Evolutionary conservation across 2,888 invertebrate genomes (phyloP).

Genomic region (Theristus sp.): DNA sequence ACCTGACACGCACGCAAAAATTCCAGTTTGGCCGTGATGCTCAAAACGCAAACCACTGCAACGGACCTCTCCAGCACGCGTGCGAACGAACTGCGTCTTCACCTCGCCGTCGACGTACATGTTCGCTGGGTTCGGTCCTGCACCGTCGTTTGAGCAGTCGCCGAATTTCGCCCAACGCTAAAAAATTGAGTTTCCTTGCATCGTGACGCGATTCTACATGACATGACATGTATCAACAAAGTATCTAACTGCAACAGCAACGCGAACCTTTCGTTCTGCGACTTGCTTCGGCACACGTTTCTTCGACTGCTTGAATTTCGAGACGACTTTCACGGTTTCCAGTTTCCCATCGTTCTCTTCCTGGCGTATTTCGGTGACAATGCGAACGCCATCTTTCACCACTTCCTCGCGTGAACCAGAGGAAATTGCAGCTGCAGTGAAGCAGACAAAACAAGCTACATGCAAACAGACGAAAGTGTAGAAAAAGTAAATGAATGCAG

Average conservation of each 20-base stretch:
- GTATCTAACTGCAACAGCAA: too few species aligned
- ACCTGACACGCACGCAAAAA: too few species aligned
- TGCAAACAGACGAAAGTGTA: too few species aligned
- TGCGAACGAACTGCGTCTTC: slow-evolving; percentile 50
- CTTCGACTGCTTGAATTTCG: not conserved
- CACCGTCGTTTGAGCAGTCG: not conserved
- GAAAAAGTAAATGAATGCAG: too few species aligned
- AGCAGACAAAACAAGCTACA: too few species aligned
- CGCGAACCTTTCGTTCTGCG: not conserved
- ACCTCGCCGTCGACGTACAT: slow-evolving; percentile 90
- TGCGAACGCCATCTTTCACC: not conserved
- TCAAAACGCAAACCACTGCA: not conserved
- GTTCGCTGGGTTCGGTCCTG: slow-evolving; percentile 36
- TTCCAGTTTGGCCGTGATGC: too few species aligned
- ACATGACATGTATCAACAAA: too few species aligned
- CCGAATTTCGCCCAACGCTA: not conserved
- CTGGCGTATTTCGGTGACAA: not conserved
- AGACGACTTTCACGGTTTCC: not conserved
- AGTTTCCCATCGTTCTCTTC: not conserved
- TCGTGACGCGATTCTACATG: too few species aligned
- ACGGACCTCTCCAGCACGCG: slow-evolving; percentile 20
- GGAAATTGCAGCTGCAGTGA: too few species aligned
- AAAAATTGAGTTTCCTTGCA: too few species aligned
- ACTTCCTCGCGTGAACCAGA: not conserved
- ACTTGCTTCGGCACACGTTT: not conserved